These are phyloP conservation scores for Larimichthys polyactis DNA, from an alignment of 2,113 vertebrate species.

Conservation along the genomic window DNA sequence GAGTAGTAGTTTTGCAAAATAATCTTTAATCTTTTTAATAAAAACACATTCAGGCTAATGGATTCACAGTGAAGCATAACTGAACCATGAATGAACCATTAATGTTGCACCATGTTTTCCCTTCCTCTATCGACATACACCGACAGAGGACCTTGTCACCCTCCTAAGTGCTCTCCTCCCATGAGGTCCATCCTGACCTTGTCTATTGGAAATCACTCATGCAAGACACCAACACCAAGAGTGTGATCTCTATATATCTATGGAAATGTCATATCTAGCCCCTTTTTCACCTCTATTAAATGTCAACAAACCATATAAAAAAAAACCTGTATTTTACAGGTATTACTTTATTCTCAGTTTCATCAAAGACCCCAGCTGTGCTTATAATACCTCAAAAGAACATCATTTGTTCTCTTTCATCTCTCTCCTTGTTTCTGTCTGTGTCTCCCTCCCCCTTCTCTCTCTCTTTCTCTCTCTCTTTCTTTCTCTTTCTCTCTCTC, in stretches of 20 bases:
- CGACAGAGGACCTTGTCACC: neutral
- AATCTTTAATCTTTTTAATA: neutral
- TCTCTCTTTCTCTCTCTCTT: neutral
- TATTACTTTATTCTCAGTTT: neutral
- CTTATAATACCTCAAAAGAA: neutral
- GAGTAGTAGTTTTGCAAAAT: neutral
- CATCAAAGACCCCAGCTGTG: neutral
- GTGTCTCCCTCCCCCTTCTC: neutral
- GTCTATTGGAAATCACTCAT: neutral
- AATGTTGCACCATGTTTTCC: neutral
- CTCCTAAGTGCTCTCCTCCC: slow-evolving; percentile 37
- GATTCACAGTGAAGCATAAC: neutral
- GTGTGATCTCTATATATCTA: neutral
- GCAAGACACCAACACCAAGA: neutral
- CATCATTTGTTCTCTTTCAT: slow-evolving; percentile 21
- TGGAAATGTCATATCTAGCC: neutral
- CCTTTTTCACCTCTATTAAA: neutral
- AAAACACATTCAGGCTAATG: neutral
- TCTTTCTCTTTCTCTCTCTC: neutral
- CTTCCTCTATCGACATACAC: slow-evolving; percentile 9
- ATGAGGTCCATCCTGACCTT: slow-evolving; percentile 25
- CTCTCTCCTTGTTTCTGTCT: neutral
- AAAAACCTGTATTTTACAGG: neutral
- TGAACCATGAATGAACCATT: neutral
- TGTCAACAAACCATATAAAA: neutral